Conservation (phyloP, 2,113 vertebrate genomes). For the Heliornis fulica region DNA sequence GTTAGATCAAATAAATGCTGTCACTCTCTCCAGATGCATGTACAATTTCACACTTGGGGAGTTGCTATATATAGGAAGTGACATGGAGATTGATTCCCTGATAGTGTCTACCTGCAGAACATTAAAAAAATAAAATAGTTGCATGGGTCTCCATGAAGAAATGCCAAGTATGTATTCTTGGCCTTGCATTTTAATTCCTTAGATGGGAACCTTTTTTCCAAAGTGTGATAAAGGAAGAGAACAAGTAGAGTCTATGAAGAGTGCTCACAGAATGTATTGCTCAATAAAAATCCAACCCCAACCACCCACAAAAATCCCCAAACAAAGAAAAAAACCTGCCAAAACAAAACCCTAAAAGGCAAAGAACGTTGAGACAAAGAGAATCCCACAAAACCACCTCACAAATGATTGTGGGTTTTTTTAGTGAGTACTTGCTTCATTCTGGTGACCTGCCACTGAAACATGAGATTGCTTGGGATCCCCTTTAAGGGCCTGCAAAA, state of each 20-base stretch:
- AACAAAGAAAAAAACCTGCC: background rate
- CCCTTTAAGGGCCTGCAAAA: background rate
- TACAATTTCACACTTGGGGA: background rate
- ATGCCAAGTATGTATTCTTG: background rate
- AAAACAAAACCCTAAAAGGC: background rate
- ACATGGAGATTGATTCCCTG: background rate
- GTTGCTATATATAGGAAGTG: background rate
- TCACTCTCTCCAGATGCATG: background rate
- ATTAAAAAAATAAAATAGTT: background rate
- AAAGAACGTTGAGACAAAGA: background rate
- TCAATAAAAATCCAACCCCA: background rate
- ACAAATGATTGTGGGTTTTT: too few relatives aligned
- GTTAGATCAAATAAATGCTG: background rate
- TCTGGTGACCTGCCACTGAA: background rate
- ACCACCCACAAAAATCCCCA: background rate
- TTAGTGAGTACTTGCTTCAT: background rate
- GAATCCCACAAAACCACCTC: background rate
- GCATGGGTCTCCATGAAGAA: background rate
- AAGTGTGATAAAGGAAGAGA: background rate
- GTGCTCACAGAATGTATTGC: background rate
- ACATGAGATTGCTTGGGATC: background rate
- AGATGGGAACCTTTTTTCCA: background rate
- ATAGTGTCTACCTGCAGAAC: background rate
- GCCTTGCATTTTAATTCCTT: background rate
- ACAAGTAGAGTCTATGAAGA: background rate